Percentiles rank a stretch among this genome's conserved stretches.
Evolutionary conservation across 2,888 invertebrate genomes (phyloP).

Genomic region (Chaitophorus viminalis): DNA sequence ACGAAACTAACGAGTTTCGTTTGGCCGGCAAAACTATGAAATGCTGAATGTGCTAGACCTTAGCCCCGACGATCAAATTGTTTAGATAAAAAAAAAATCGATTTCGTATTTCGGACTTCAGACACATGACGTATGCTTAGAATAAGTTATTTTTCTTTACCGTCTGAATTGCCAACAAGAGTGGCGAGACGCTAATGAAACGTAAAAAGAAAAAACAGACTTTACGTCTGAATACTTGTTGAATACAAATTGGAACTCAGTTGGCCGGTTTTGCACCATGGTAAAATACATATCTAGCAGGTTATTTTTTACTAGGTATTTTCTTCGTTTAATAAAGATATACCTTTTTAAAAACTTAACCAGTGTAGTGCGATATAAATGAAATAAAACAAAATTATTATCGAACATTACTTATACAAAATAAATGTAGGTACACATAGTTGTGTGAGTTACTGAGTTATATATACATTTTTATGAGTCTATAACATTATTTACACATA

Average conservation of each 20-base stretch:
- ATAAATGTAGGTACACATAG: too few relatives aligned
- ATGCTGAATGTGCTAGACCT: background rate
- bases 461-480: background rate
- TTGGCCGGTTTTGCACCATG: conserved; percentile 42
- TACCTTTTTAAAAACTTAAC: background rate
- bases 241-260: conserved; percentile 59
- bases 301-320: conserved; percentile 16
- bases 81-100: conserved; percentile 29
- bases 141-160: conserved; percentile 45
- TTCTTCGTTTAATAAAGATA: conserved; percentile 14
- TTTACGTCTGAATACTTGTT: conserved; percentile 55
- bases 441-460: background rate
- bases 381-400: background rate
- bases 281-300: background rate
- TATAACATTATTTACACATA: background rate
- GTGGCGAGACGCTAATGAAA: conserved; percentile 51
- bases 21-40: background rate
- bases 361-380: background rate
- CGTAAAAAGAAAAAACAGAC: conserved; percentile 26
- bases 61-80: background rate
- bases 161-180: conserved; percentile 10
- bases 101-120: conserved; percentile 30
- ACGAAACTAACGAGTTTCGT: conserved; percentile 35
- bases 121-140: conserved; percentile 26
- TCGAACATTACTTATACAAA: background rate